Conservation (phyloP, 2,888 invertebrate species). For the Drosophila bunnanda region DNA sequence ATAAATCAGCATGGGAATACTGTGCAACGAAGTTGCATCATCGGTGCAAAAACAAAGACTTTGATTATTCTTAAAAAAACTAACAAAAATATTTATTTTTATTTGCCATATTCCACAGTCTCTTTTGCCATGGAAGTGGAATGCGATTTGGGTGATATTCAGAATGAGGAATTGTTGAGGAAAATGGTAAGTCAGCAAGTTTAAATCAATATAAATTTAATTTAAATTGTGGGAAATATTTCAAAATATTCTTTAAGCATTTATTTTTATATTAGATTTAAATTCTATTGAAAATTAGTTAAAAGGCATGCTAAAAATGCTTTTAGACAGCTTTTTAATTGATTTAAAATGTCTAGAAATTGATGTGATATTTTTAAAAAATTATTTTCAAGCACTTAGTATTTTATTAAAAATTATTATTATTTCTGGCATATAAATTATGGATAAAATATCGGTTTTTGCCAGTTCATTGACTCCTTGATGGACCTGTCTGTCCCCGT, state of each 20-base stretch:
- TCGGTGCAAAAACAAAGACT: constrained; percentile 4
- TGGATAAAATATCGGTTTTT: constrained; percentile 18
- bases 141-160: constrained; percentile 89
- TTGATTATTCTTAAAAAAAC: not conserved
- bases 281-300: not conserved
- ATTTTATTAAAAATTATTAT: not conserved
- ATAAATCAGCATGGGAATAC: constrained; percentile 69
- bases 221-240: not conserved
- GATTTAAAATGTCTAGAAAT: not conserved
- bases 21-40: constrained; percentile 50
- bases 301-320: not conserved
- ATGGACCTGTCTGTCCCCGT: constrained; percentile 8
- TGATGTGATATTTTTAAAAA: too few species aligned
- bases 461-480: constrained; percentile 57
- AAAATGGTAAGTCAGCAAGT: constrained; percentile 88
- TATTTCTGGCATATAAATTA: not conserved
- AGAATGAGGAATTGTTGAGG: constrained; percentile 91
- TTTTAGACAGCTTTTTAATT: not conserved
- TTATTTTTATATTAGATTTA: not conserved
- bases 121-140: constrained; percentile 84
- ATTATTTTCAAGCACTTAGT: not conserved
- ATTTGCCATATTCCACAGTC: constrained; percentile 11
- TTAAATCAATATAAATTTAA: not conserved
- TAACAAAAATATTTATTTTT: not conserved
- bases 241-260: not conserved